Percentiles rank a stretch among this genome's conserved stretches.
Evolutionary conservation across 1,140 invertebrate genomes (phyloP).

Genomic region (Temnothorax longispinosus): DNA sequence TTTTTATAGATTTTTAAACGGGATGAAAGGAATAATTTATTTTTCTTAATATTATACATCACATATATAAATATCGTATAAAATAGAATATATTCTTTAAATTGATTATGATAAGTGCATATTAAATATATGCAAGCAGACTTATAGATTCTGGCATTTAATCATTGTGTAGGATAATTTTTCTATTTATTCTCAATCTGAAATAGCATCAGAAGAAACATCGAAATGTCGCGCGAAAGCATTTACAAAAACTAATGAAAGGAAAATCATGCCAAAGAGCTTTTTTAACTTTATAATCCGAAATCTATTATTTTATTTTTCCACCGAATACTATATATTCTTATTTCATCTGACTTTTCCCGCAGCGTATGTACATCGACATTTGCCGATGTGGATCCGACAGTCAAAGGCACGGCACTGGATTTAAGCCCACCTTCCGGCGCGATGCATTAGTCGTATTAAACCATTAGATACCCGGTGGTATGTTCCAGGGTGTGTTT

Average conservation of each 20-base stretch:
- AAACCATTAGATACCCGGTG: slow-evolving; percentile 46
- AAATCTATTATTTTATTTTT: background rate
- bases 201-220: background rate
- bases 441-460: slow-evolving; percentile 65
- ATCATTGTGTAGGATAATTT: background rate
- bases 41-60: background rate
- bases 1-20: background rate
- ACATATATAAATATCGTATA: background rate
- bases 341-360: background rate
- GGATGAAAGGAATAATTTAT: background rate
- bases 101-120: background rate
- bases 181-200: background rate
- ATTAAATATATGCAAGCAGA: background rate
- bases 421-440: background rate
- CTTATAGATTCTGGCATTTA: background rate
- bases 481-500: slow-evolving; percentile 59
- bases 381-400: background rate
- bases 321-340: background rate
- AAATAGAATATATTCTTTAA: background rate
- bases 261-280: background rate
- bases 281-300: background rate
- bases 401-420: background rate
- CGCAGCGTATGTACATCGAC: background rate
- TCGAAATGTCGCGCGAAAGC: background rate
- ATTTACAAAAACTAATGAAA: background rate